Percentiles rank a stretch among this genome's conserved stretches.
Conservation (phyloP, 2,888 invertebrate genomes). For the Rambutsinella grinnellia region DNA sequence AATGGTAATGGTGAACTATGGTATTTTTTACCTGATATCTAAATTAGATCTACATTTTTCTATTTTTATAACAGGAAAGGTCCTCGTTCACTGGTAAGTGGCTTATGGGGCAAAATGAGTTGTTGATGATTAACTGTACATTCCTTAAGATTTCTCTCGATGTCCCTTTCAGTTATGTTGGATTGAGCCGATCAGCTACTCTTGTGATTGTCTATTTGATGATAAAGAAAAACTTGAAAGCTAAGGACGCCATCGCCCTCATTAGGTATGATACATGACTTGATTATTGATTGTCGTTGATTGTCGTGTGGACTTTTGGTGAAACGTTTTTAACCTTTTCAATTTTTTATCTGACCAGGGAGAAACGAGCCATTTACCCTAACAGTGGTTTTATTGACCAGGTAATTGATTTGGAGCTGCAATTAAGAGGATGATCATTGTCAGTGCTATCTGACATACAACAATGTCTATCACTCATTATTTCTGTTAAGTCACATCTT, state of each 20-base stretch:
- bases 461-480: neutral
- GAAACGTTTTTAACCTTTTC: too few species aligned
- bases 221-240: slow-evolving; percentile 45
- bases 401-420: slow-evolving; percentile 46
- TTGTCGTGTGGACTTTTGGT: too few species aligned
- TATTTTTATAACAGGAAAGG: slow-evolving; percentile 41
- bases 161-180: slow-evolving; percentile 12
- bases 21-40: neutral
- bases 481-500: neutral
- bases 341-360: too few species aligned
- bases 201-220: slow-evolving; percentile 48
- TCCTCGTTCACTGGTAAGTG: slow-evolving; percentile 52
- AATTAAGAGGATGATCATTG: slow-evolving; percentile 32
- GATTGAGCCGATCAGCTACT: slow-evolving; percentile 45
- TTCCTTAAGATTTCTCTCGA: neutral
- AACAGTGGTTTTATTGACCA: slow-evolving; percentile 53
- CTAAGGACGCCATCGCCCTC: slow-evolving; percentile 44
- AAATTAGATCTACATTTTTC: neutral
- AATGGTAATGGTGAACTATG: slow-evolving; percentile 48
- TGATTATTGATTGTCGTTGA: too few species aligned
- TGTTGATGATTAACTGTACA: neutral
- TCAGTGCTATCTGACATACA: neutral
- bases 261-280: slow-evolving; percentile 32
- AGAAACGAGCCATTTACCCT: slow-evolving; percentile 54
- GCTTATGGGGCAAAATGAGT: neutral